Evolutionary conservation across 2,113 vertebrate species (phyloP), one percentile per base, ranked within the genome.

Genomic region (Gyps fulvus): DNA sequence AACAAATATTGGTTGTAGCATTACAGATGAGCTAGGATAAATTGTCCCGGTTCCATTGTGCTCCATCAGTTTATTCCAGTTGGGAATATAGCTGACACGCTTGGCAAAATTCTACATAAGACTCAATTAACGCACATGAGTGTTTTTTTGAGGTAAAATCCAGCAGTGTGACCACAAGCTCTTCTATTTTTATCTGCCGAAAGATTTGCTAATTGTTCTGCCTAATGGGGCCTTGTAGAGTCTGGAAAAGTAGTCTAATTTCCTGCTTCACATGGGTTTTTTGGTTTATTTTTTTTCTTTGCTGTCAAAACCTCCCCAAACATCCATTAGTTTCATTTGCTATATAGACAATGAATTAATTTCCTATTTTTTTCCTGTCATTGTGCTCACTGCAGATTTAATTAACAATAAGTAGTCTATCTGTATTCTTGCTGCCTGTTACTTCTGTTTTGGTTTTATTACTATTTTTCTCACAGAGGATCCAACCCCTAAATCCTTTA

Each of bases 181-280:
- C 29, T 82, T 88, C 87, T 94, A 29, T 92, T 91, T 93, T 87
- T 81, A 49, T 94, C 86, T 84, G n/a, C 61, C 87, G 69, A 90
- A 93, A 92, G 74, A 42, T 57, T 83, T 87, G 32, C 49, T 95
- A 95, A 96, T 96, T 96, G 92, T 96, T 85, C 58, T 80, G 89
- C 87, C 91, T 97, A 95, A 97, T 81, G 85, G 54, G 61, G 49
- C 74, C 85, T 91, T 59, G 83, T 47, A 82, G 76, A 69, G 55
- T 32, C 65, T 85, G 59, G 85, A 61, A 90, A 93, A 93, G 62
- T 27, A 34, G 71, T 82, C 84, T 87, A 20, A 89, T 97, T 97
- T 97, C 77, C 59, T 90, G 76, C 92, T 96, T 94, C 73, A 12
- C 49, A 36, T 11, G 7, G 18, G 13, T 13, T 40, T 73, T 82